These are phyloP conservation scores for Tangachromis dhanisi DNA, from an alignment of 2,113 vertebrate species.

Conservation along the genomic window DNA sequence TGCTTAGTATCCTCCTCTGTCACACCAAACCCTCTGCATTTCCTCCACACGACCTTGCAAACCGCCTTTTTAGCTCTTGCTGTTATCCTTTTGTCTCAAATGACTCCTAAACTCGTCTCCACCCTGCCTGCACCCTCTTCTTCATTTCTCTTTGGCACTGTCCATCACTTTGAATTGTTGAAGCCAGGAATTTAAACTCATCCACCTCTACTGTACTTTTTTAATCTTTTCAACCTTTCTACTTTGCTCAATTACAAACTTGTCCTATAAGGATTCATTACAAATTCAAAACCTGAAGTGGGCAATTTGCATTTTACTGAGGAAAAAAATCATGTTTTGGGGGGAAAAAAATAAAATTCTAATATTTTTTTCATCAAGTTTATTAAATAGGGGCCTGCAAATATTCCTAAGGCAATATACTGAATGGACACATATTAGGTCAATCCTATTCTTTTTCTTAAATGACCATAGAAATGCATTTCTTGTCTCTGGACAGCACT, in stretches of 20 bases:
- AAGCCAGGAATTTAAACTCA: background rate
- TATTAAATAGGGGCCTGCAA: background rate
- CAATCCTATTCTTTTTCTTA: background rate
- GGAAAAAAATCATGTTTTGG: background rate
- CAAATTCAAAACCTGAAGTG: background rate
- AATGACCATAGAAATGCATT: background rate
- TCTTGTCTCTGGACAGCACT: background rate
- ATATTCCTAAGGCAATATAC: background rate
- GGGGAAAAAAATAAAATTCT: accelerated
- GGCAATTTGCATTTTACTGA: background rate
- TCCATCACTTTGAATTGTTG: background rate
- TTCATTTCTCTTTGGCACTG: background rate
- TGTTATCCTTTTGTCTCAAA: background rate
- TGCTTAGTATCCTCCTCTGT: background rate
- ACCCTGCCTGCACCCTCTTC: background rate
- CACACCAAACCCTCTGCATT: background rate
- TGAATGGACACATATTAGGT: background rate
- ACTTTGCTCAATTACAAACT: background rate
- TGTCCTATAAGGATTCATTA: background rate
- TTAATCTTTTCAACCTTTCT: background rate
- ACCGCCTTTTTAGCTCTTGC: background rate
- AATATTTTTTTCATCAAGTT: background rate
- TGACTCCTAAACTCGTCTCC: background rate
- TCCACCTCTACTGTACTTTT: background rate
- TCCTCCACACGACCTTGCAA: background rate